Evolutionary conservation across 2,113 vertebrate species (phyloP).

Genomic region (Platysternon megacephalum): DNA sequence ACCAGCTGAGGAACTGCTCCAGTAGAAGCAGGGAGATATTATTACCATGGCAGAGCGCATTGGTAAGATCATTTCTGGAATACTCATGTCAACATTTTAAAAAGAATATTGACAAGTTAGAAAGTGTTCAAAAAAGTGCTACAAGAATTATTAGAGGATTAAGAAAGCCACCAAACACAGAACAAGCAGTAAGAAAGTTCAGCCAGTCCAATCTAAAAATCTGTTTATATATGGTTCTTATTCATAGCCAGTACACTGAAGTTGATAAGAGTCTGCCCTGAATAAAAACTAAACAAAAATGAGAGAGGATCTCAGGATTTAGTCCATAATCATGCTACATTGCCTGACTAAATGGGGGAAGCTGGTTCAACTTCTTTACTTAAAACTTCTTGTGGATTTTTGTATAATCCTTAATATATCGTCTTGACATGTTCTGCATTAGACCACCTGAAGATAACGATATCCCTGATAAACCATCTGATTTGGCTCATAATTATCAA

Average conservation of each 20-base stretch:
- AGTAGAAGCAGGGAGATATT: background rate
- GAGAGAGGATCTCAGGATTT: rapidly evolving
- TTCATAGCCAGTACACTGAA: background rate
- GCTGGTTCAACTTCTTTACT: background rate
- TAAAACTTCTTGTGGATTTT: background rate
- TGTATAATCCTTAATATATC: background rate
- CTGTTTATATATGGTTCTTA: background rate
- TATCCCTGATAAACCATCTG: rapidly evolving
- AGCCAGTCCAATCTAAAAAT: background rate
- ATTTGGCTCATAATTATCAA: background rate
- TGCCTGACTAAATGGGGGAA: background rate
- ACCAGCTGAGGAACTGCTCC: rapidly evolving
- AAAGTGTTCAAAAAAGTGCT: background rate
- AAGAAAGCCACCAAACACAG: background rate
- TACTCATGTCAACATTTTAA: background rate
- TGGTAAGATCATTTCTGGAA: background rate
- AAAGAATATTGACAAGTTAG: background rate
- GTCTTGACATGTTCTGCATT: background rate
- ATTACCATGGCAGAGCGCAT: background rate
- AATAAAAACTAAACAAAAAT: background rate
- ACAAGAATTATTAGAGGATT: background rate
- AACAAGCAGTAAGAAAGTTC: background rate
- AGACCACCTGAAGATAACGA: background rate
- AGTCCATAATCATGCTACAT: background rate
- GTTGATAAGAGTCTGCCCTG: background rate